Base-by-base conservation (phyloP, 1,140 invertebrate species). In the Neodiprion pinetum region DNA sequence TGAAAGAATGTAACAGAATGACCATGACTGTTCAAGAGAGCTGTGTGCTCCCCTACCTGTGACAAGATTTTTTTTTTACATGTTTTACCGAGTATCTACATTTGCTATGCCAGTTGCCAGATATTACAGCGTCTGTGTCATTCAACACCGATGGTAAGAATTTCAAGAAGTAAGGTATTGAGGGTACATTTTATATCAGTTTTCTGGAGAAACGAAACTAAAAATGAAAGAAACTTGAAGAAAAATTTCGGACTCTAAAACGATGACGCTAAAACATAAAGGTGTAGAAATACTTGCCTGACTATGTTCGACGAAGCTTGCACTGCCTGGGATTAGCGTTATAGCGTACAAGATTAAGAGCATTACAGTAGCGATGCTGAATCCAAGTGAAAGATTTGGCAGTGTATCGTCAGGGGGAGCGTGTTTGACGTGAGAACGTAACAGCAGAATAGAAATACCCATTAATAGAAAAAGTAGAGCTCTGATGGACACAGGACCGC, bases 401-500 rank as follows among this genome's bases (percentile, higher is more conserved):
- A 85, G 74, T 68, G 83, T 80, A 74, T 87, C 82, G 70, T 84
- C 76, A 66, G 71, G 72, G 3, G 79, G 23, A 61, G 75, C 78
- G 49, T 85, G 75, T 70, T 84, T 84, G 3, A 83, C 71, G 70
- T 84, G 84, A 73, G 80, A 83, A 47, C 82, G 79, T 65, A 87
- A 68, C 9, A 87, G 53, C 11, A 87, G 67, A 10, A 11, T 40
- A 0, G 85, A 86, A 53, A 85, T 77, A 21, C 84, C 84, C 67
- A 82, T 80, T 65, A 87, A 72, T 71, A 87, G 78, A 82, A 85
- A 80, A 75, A 87, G 80, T 21, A 87, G 75, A 40, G 83, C 84
- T 77, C 94, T 88, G 71, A 95, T 88, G 9, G 90, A 77, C 40
- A 92, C 84, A 2, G 95, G 93, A 1, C 96, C 96, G 72, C 95